Conservation (phyloP, 92 coral and sea anemone species). For the Zoanthus gigantus region DNA sequence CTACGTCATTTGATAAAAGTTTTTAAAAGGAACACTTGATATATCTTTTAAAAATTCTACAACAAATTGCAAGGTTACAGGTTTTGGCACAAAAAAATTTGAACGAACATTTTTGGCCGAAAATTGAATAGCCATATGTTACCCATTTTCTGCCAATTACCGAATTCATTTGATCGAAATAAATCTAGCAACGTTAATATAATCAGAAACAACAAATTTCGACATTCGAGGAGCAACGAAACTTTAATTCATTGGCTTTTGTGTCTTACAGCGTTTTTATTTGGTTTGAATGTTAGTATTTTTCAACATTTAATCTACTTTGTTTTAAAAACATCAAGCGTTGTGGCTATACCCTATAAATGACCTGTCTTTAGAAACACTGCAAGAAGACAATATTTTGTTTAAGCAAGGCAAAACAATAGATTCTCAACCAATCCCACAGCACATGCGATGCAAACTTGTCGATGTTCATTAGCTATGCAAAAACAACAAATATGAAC, state of each 20-base stretch:
- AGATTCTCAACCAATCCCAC: background rate
- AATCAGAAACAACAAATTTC: no score
- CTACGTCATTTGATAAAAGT: no score
- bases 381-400: conserved; percentile 8
- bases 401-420: background rate
- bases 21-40: no score
- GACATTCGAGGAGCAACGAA: background rate
- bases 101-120: no score
- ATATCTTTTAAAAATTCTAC: no score
- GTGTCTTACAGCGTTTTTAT: background rate
- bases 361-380: conserved; percentile 16
- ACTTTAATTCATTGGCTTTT: background rate
- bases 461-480: conserved; percentile 5
- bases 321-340: background rate
- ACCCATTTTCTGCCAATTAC: no score
- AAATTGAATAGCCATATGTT: no score
- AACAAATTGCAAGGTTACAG: no score
- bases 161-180: no score
- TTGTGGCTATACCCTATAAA: conserved; percentile 22
- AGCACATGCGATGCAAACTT: conserved; percentile 8
- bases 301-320: background rate
- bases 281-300: background rate
- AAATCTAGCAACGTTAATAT: no score
- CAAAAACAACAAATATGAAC: conserved; percentile 14
- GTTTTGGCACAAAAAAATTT: no score